A percentile compares a stretch with the other conserved stretches of the same genome.
These are phyloP conservation scores for Empis livida DNA, from an alignment of 2,888 invertebrate species.

Conservation along the genomic window DNA sequence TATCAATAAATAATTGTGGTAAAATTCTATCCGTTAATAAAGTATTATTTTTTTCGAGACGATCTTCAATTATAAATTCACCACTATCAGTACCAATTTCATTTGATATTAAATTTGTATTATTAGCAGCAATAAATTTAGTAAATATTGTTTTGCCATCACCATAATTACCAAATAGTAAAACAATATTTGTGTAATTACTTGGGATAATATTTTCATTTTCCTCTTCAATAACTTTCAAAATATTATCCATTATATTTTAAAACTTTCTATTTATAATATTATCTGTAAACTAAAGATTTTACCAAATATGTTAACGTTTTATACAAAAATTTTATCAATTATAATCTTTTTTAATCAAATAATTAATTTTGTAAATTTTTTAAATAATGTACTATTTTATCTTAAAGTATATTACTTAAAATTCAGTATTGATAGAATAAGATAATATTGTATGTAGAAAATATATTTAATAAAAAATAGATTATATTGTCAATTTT, in stretches of 20 bases:
- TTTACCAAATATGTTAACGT: too few relatives aligned
- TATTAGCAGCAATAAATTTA: background rate
- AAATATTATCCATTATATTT: background rate
- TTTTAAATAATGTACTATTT: too few relatives aligned
- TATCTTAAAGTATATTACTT: too few relatives aligned
- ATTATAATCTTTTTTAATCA: too few relatives aligned
- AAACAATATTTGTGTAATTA: background rate
- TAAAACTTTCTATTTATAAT: too few relatives aligned
- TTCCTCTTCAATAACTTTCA: background rate
- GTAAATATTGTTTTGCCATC: background rate
- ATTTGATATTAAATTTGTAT: conserved; percentile 1
- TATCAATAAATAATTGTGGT: conserved; percentile 7
- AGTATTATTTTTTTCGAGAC: background rate
- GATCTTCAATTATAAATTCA: conserved; percentile 5
- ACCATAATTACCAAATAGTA: background rate
- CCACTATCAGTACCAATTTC: conserved; percentile 4
- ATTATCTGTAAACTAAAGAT: too few relatives aligned
- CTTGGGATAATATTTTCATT: background rate
- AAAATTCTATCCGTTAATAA: conserved; percentile 1
- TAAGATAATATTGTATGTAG: too few relatives aligned
- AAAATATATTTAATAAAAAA: too few relatives aligned
- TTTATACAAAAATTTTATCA: too few relatives aligned
- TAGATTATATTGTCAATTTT: too few relatives aligned
- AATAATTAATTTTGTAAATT: too few relatives aligned
- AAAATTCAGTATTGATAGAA: too few relatives aligned